phyloP scores from a whole-genome alignment of 2,113 vertebrate species.

The Aythya baeri region DNA sequence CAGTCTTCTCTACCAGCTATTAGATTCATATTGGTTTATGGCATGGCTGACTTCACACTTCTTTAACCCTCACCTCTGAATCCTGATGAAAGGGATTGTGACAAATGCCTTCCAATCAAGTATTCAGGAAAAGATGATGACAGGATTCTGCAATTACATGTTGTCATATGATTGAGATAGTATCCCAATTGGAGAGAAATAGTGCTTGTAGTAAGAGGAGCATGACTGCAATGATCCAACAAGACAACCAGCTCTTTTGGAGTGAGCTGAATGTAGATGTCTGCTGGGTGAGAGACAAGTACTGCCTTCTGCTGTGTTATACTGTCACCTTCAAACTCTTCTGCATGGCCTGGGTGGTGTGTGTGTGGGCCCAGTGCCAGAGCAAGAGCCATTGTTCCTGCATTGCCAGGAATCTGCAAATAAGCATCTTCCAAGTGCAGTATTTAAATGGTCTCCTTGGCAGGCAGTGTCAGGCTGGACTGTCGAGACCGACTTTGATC shows the following conservation, averaged over 20 bases:
- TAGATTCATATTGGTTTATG: not conserved
- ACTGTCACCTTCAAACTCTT: not conserved
- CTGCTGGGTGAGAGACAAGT: not conserved
- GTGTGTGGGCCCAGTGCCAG: not conserved
- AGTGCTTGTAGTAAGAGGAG: not conserved
- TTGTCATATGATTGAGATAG: not conserved
- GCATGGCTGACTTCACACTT: not conserved
- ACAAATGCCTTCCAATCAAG: not conserved
- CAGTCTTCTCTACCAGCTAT: not conserved
- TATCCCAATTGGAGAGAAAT: not conserved
- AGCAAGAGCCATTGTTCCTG: not conserved
- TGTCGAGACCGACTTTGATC: not conserved
- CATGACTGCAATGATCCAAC: not conserved
- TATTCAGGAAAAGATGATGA: not conserved
- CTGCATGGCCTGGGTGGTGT: not conserved
- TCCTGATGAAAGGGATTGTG: not conserved
- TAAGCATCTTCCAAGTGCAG: not conserved
- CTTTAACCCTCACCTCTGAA: not conserved
- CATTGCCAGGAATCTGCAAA: not conserved
- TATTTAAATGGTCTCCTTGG: not conserved
- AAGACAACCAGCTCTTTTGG: not conserved
- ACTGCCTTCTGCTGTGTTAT: not conserved
- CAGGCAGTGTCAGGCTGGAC: not conserved
- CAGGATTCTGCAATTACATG: not conserved
- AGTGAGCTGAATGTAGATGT: not conserved